These are phyloP conservation scores for Stercorarius parasiticus DNA, from an alignment of 2,113 vertebrate species.

Conservation along the genomic window DNA sequence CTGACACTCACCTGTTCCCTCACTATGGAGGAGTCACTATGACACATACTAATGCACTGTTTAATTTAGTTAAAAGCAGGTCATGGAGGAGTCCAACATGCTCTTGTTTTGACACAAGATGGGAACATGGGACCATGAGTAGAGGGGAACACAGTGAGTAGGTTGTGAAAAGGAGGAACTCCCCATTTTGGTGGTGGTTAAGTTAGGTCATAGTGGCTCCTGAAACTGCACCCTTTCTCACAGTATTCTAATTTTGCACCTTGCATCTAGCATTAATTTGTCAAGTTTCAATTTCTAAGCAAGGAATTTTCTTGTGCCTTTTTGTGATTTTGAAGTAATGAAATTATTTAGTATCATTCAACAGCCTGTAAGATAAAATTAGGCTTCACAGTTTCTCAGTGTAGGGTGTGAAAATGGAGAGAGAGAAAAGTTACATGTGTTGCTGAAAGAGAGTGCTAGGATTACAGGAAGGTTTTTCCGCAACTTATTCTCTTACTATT, in stretches of 20 bases:
- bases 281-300: neutral
- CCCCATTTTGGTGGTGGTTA: rapidly evolving
- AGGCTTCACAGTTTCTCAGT: neutral
- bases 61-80: neutral
- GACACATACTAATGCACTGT: neutral
- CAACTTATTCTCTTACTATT: neutral
- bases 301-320: neutral
- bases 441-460: neutral
- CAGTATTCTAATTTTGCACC: neutral
- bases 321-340: neutral
- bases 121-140: neutral
- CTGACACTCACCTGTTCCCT: neutral
- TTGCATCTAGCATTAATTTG: neutral
- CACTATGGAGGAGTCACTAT: neutral
- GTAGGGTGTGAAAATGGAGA: neutral
- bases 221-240: neutral
- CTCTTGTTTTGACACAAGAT: neutral
- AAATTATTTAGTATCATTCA: neutral
- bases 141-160: neutral
- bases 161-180: neutral
- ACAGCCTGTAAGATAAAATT: neutral
- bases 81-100: neutral
- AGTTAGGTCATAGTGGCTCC: neutral
- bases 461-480: neutral
- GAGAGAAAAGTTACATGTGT: neutral